These are phyloP conservation scores for Canis aureus DNA, from an alignment of 2,113 vertebrate species.

Conservation along the genomic window DNA sequence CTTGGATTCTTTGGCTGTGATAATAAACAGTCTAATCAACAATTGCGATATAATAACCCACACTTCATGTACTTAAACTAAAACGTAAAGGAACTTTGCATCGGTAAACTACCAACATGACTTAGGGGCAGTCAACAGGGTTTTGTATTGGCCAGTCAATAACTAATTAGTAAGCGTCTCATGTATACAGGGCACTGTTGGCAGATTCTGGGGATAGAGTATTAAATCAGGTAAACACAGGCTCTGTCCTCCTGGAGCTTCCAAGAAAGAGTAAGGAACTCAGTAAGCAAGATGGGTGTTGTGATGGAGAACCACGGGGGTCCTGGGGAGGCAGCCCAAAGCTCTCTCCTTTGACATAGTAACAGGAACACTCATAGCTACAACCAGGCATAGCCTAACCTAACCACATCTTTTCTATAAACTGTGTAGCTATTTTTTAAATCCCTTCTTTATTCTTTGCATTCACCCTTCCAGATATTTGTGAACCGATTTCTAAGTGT, in stretches of 20 bases:
- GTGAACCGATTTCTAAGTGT: neutral
- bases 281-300: neutral
- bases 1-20: neutral
- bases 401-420: neutral
- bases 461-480: neutral
- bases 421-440: too few species aligned
- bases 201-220: too few species aligned
- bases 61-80: neutral
- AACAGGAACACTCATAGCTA: neutral
- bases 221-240: neutral
- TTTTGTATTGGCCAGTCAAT: neutral
- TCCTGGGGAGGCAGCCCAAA: fast-evolving
- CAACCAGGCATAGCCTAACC: neutral
- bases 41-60: neutral
- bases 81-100: neutral
- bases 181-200: neutral
- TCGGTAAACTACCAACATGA: too few species aligned
- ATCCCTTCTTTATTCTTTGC: neutral
- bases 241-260: neutral
- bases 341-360: too few species aligned
- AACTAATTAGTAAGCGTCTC: neutral
- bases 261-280: neutral
- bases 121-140: neutral
- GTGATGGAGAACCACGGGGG: neutral
- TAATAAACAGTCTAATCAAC: neutral